phyloP scores from a whole-genome alignment of 2,113 vertebrate species.

The Eudyptes chrysolophus region DNA sequence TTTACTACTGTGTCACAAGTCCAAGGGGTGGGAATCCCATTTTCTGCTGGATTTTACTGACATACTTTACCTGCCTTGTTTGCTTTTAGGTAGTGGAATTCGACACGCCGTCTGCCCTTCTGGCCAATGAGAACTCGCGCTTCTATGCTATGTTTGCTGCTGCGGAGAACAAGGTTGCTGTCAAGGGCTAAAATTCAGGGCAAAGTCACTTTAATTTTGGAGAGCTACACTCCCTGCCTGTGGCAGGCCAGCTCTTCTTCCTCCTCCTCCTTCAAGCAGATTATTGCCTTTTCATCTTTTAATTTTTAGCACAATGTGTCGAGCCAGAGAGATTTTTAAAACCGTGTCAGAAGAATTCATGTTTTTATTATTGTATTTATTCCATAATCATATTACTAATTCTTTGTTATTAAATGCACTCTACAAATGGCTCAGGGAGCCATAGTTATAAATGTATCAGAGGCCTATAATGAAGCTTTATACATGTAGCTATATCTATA shows the following conservation, averaged over 20 bases:
- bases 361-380: conserved; percentile 83
- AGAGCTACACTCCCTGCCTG: conserved; percentile 66
- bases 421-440: conserved; percentile 86
- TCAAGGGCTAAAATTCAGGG: conserved; percentile 83
- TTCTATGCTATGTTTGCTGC: conserved; percentile 93
- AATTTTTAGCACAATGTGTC: conserved; percentile 73
- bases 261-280: conserved; percentile 56
- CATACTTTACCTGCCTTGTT: neutral
- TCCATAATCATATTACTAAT: conserved; percentile 76
- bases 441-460: conserved; percentile 85
- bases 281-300: conserved; percentile 74
- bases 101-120: conserved; percentile 87
- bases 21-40: neutral
- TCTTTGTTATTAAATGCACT: conserved; percentile 83
- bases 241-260: conserved; percentile 71
- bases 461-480: conserved; percentile 89
- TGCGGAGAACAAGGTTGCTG: conserved; percentile 89
- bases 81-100: conserved; percentile 91
- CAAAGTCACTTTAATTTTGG: conserved; percentile 55
- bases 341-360: conserved; percentile 62
- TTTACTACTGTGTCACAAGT: neutral
- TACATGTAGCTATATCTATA: conserved; percentile 86
- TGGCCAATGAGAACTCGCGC: conserved; percentile 91
- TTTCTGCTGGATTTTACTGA: conserved; percentile 2
- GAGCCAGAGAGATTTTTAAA: conserved; percentile 66